Evolutionary conservation across 2,797 vertebrate genomes (phyloP), one percentile per base, ranked within the genome.

Genomic region (Chelonia mydas): DNA sequence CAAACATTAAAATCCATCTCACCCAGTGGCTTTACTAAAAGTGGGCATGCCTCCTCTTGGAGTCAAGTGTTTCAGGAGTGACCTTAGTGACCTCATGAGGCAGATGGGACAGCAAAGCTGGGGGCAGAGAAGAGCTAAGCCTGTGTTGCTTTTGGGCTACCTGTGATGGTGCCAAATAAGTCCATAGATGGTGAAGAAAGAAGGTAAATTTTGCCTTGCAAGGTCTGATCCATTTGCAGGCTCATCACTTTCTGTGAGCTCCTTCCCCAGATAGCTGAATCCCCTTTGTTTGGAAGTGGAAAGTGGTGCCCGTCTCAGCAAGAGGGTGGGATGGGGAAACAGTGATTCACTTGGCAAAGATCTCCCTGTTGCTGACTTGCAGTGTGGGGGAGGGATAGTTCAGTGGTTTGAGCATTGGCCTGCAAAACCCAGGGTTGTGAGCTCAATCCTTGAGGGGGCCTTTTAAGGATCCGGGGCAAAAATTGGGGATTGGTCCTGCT

Each of bases 341-440:
- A 93, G 5, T 96, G 77, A 96, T 95, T 97, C 94, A 95, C 80
- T 96, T 45, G 92, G 92, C 89, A 77, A 28, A 82, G 7, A 84
- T 90, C 2, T 0, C 57, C 68, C 50, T 7, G 4, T 74, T 96
- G 81, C 92, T 37, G 88, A 87, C 11, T 80, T 87, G 89, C 72
- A 28, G n/a, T 3, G n/a, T 11, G 41, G 83, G 57, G 53, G 53
- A 55, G 37, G 41, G 41, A 41, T 41, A 41, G 41, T 41, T 41
- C 41, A 41, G 41, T 41, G 41, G 41, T 41, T 41, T 41, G 41
- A 41, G 41, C 41, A 41, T 41, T 41, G 41, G 41, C 41, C 41
- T 41, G 41, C 41, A 5, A 5, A 41, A 41, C 41, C 41, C 41
- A 41, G 41, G 41, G 41, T 41, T 41, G 41, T 41, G 41, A 41